phyloP scores from a whole-genome alignment of 2,113 vertebrate genomes.

The Chaetorhynchus papuensis region DNA sequence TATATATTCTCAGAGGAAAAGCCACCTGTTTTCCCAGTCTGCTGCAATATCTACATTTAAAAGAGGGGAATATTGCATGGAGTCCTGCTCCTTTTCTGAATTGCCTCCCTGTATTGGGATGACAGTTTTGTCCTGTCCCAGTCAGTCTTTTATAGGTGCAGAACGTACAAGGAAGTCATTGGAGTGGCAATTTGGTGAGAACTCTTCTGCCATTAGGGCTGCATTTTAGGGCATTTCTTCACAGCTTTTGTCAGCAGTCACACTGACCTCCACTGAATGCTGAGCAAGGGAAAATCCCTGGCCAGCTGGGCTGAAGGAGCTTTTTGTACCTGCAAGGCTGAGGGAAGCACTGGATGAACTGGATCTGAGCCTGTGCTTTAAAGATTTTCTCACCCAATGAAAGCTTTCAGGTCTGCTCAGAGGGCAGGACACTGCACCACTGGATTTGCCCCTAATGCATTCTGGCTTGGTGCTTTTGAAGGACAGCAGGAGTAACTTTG shows the following conservation, averaged over 20 bases:
- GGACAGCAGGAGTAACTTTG: background rate
- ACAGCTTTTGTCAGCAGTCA: slow-evolving; percentile 9
- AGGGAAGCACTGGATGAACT: background rate
- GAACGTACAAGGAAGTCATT: background rate
- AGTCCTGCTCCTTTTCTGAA: slow-evolving; percentile 3
- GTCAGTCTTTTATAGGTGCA: background rate
- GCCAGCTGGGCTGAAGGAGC: background rate
- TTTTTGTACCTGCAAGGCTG: background rate
- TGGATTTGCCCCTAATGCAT: background rate
- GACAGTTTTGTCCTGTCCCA: background rate
- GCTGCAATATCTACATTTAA: background rate
- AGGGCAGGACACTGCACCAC: background rate
- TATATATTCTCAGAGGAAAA: background rate
- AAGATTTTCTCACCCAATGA: background rate
- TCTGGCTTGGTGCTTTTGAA: background rate
- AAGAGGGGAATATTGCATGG: background rate
- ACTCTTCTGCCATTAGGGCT: background rate
- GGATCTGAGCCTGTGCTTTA: background rate
- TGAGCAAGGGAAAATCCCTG: background rate
- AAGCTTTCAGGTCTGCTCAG: background rate
- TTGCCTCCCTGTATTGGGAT: background rate
- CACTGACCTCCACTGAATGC: background rate
- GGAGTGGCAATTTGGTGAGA: slow-evolving; percentile 30
- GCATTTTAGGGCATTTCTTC: background rate
- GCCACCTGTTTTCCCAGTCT: background rate